Percentiles rank a stretch among this genome's conserved stretches.
These are phyloP conservation scores for Xenopus borealis DNA, from an alignment of 2,113 vertebrate genomes.

Conservation along the genomic window DNA sequence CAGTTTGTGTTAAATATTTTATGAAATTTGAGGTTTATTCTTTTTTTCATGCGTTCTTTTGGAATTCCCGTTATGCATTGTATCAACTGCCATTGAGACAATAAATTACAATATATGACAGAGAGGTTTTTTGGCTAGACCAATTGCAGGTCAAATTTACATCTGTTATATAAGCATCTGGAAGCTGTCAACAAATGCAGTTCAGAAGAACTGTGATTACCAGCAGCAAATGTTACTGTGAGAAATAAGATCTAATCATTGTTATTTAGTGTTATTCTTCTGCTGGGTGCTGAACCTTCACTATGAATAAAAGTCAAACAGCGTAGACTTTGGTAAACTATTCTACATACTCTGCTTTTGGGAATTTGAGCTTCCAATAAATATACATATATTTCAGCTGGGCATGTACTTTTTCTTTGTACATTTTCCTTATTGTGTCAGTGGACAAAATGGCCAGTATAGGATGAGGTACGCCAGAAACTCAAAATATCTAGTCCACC, in stretches of 20 bases:
- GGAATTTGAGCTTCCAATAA: no score
- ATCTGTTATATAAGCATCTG: slow-evolving; percentile 31
- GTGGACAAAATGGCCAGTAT: no score
- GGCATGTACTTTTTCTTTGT: no score
- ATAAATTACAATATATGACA: slow-evolving; percentile 23
- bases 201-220: slow-evolving; percentile 11
- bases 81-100: slow-evolving; percentile 28
- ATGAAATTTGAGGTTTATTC: slow-evolving; percentile 19
- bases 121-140: slow-evolving; percentile 6
- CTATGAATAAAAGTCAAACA: no score
- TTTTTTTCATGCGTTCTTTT: slow-evolving; percentile 1
- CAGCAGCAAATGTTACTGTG: slow-evolving; percentile 15
- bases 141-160: slow-evolving; percentile 23
- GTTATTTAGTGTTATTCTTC: background rate
- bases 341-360: no score
- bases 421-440: no score
- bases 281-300: no score
- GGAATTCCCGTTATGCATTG: slow-evolving; percentile 24
- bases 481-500: no score
- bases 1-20: slow-evolving; percentile 31
- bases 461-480: no score
- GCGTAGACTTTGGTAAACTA: no score
- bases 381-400: no score
- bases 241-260: background rate
- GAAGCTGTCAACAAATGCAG: background rate